Evolutionary conservation across 2,113 vertebrate genomes (phyloP).

Genomic region (Neodontobutis hainanensis): DNA sequence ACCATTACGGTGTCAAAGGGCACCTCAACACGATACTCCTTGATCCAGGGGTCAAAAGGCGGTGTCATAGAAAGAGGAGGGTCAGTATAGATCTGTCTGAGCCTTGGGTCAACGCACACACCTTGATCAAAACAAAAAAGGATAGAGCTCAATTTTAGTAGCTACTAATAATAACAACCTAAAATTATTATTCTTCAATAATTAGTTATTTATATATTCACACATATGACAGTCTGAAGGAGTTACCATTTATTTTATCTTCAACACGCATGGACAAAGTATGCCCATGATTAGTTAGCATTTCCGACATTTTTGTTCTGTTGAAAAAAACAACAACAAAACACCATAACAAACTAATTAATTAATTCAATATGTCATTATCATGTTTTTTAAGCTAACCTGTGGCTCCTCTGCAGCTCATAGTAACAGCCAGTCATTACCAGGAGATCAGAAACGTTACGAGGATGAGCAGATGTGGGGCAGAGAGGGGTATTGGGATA

Average conservation of each 20-base stretch:
- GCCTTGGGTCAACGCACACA: slow-evolving; percentile 80
- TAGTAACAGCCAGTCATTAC: slow-evolving; percentile 46
- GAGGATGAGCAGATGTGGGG: slow-evolving; percentile 61
- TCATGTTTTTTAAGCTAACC: slow-evolving; percentile 20
- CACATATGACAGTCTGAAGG: background rate
- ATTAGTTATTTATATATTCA: background rate
- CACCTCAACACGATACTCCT: slow-evolving; percentile 88
- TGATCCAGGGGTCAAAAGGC: slow-evolving; percentile 85
- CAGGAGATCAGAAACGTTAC: slow-evolving; percentile 44
- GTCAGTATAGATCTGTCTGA: slow-evolving; percentile 87
- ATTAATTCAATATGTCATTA: background rate
- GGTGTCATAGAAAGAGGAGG: slow-evolving; percentile 87
- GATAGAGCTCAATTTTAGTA: background rate
- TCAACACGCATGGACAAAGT: background rate
- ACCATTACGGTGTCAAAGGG: slow-evolving; percentile 88
- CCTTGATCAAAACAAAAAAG: slow-evolving; percentile 56
- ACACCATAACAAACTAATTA: background rate
- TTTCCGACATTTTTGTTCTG: slow-evolving; percentile 9
- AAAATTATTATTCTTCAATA: background rate
- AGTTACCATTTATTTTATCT: slow-evolving; percentile 31
- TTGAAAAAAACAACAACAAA: background rate
- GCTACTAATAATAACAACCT: background rate
- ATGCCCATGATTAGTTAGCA: slow-evolving; percentile 23
- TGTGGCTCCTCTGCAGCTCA: slow-evolving; percentile 25
- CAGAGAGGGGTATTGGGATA: slow-evolving; percentile 72